Percentiles rank a stretch among this genome's conserved stretches.
These are phyloP conservation scores for Mantis religiosa DNA, from an alignment of 2,888 invertebrate species.

Conservation along the genomic window DNA sequence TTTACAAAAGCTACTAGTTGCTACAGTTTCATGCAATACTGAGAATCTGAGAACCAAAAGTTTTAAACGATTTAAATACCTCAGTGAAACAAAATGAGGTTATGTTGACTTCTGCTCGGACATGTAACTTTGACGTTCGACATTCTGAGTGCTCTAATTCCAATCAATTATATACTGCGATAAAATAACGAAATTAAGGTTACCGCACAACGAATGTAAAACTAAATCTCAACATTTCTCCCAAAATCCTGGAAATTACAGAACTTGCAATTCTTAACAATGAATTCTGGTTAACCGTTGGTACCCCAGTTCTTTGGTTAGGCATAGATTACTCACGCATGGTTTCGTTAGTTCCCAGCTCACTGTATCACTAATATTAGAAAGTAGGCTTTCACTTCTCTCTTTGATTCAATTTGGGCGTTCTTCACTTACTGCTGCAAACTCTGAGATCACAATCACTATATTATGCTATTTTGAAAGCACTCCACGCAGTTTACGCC, in stretches of 20 bases:
- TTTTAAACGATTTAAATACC: not conserved
- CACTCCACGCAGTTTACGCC: not conserved
- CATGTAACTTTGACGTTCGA: not conserved
- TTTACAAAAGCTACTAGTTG: no score
- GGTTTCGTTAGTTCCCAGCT: not conserved
- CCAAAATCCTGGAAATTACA: no score
- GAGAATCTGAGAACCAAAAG: not conserved
- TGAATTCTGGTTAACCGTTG: not conserved
- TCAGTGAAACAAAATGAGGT: not conserved
- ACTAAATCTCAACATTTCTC: no score
- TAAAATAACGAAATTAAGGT: no score
- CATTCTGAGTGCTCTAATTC: not conserved
- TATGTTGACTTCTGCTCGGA: not conserved
- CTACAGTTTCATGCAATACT: not conserved
- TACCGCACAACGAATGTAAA: no score
- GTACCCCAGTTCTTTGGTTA: not conserved
- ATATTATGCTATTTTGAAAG: not conserved
- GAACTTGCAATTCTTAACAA: no score
- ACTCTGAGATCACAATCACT: not conserved
- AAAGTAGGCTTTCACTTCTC: not conserved
- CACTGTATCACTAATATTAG: not conserved
- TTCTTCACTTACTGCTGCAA: not conserved
- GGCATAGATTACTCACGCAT: not conserved
- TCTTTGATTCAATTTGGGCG: not conserved
- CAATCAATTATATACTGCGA: not conserved